A percentile compares a stretch with the other conserved stretches of the same genome.
These are phyloP conservation scores for Erethizon dorsatum DNA, from an alignment of 2,797 vertebrate species.

Conservation along the genomic window DNA sequence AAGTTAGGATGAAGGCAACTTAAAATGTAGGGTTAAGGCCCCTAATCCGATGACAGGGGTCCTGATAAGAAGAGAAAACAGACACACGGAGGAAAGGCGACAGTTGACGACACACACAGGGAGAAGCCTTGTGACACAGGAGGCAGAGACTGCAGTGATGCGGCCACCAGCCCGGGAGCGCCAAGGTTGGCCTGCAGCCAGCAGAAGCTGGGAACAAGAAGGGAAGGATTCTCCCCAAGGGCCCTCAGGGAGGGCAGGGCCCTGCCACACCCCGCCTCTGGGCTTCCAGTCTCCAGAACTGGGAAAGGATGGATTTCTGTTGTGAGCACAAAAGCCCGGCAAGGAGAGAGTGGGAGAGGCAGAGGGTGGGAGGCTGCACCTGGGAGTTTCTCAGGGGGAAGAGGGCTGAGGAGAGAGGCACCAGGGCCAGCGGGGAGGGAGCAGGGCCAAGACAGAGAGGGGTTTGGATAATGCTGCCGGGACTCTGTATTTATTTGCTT, in stretches of 20 bases:
- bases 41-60: not conserved
- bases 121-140: not conserved
- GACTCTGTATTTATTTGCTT: not conserved
- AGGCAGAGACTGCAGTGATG: not conserved
- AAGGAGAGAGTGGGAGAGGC: not conserved
- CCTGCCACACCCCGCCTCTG: not conserved
- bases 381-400: not conserved
- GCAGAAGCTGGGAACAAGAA: not conserved
- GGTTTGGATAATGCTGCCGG: not conserved
- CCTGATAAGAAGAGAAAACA: not conserved
- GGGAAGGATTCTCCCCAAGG: not conserved
- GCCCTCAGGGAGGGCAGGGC: not conserved
- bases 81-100: not conserved
- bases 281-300: not conserved
- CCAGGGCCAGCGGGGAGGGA: not conserved
- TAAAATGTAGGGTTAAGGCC: not conserved
- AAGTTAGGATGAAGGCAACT: not conserved
- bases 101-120: not conserved
- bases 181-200: not conserved
- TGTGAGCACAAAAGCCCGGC: not conserved
- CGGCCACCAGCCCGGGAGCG: no score
- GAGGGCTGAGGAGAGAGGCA: not conserved
- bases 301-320: not conserved
- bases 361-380: no score
- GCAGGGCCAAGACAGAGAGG: no score